Percentiles rank a stretch among this genome's conserved stretches.
Evolutionary conservation across 2,797 vertebrate genomes (phyloP).

Genomic region (Platalea minor): DNA sequence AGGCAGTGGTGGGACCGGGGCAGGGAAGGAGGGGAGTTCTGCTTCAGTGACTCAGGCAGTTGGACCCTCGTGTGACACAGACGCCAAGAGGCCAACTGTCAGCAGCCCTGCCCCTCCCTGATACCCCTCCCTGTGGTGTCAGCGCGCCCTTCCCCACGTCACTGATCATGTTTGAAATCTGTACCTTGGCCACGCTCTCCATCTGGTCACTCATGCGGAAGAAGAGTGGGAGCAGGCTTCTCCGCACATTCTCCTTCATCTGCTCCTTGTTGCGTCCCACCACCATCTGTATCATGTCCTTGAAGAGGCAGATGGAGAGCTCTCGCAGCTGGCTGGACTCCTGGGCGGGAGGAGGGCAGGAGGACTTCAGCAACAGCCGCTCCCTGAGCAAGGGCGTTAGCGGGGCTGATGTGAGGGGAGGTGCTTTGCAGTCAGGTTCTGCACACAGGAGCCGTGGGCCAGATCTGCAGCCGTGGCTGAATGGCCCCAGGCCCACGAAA

Average conservation of each 20-base stretch:
- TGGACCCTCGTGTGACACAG: neutral
- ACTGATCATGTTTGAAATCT: neutral
- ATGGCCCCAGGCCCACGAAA: neutral
- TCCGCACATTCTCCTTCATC: neutral
- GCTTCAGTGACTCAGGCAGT: neutral
- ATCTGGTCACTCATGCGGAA: neutral
- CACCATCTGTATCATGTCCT: neutral
- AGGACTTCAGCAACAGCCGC: neutral
- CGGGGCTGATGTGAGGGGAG: neutral
- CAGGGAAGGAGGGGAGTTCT: neutral
- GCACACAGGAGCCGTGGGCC: neutral
- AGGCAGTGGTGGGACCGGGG: neutral
- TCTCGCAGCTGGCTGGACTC: neutral
- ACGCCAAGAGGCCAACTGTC: neutral
- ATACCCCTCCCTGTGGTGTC: neutral
- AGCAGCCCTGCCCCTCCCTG: neutral
- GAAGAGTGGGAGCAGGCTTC: neutral
- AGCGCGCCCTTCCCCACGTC: neutral
- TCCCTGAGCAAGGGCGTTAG: neutral
- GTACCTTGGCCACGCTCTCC: neutral
- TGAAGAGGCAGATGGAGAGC: neutral
- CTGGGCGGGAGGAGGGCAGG: neutral
- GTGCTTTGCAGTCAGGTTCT: neutral
- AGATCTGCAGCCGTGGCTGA: neutral
- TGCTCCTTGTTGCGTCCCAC: neutral